A percentile compares a stretch with the other conserved stretches of the same genome.
Evolutionary conservation across 2,888 invertebrate species (phyloP).

Genomic region (Eilema depressum): DNA sequence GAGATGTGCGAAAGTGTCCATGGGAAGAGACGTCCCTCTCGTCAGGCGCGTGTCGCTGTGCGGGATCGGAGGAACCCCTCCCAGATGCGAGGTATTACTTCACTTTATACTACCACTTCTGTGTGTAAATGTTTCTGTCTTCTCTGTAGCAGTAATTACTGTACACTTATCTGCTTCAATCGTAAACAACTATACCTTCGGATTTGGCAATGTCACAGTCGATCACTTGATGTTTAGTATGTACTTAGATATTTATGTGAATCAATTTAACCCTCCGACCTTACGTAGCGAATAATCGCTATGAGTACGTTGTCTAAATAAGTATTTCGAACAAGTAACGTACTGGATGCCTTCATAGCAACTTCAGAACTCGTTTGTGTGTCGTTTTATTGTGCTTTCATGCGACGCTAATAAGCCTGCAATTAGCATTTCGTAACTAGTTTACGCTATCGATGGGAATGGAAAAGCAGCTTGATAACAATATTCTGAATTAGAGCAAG

Average conservation of each 20-base stretch:
- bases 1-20: slow-evolving; percentile 62
- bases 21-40: slow-evolving; percentile 70
- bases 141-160: slow-evolving; percentile 41
- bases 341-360: slow-evolving; percentile 14
- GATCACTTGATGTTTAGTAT: slow-evolving; percentile 47
- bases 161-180: slow-evolving; percentile 43
- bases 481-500: neutral
- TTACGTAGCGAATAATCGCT: neutral
- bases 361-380: slow-evolving; percentile 30
- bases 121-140: slow-evolving; percentile 48
- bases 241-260: slow-evolving; percentile 20
- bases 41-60: slow-evolving; percentile 71
- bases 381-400: slow-evolving; percentile 46
- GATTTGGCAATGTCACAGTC: slow-evolving; percentile 14
- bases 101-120: slow-evolving; percentile 44
- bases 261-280: neutral
- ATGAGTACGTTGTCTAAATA: slow-evolving; percentile 1
- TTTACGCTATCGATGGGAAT: neutral
- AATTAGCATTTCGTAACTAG: slow-evolving; percentile 6
- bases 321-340: slow-evolving; percentile 6
- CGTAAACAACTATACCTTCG: slow-evolving; percentile 32
- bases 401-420: slow-evolving; percentile 30
- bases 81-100: slow-evolving; percentile 66
- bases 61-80: slow-evolving; percentile 61
- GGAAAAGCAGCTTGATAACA: neutral